A percentile compares a stretch with the other conserved stretches of the same genome.
phyloP scores from a whole-genome alignment of 2,797 vertebrate species.

The Pelodytes ibericus region DNA sequence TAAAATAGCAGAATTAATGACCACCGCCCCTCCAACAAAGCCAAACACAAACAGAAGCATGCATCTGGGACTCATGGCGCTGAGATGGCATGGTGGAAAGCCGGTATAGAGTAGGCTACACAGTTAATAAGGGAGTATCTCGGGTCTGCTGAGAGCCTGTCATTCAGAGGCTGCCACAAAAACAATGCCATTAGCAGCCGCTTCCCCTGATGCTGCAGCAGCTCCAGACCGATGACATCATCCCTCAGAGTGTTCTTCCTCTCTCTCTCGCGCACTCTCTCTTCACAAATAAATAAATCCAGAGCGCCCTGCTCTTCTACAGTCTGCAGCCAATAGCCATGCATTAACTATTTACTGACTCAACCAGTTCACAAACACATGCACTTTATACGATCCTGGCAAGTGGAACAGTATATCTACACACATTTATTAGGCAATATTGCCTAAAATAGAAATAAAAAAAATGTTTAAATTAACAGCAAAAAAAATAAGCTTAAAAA shows the following conservation, averaged over 20 bases:
- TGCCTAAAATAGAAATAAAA: too few relatives aligned
- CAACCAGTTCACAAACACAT: neutral
- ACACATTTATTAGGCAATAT: too few relatives aligned
- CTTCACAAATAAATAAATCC: conserved; percentile 55
- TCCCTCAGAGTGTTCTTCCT: conserved; percentile 53
- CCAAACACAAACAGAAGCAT: conserved; percentile 99
- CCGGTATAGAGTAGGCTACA: conserved; percentile 68
- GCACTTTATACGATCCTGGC: too few relatives aligned
- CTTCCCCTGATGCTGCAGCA: conserved; percentile 73
- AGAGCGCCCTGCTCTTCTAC: conserved; percentile 63
- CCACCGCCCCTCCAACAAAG: conserved; percentile 98
- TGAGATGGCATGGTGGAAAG: conserved; percentile 80
- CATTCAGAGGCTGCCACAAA: conserved; percentile 76
- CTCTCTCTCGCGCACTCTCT: conserved; percentile 65
- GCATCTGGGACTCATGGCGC: conserved; percentile 97
- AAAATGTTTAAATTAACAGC: neutral
- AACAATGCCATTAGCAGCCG: conserved; percentile 81
- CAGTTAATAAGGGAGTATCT: conserved; percentile 68
- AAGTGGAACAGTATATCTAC: too few relatives aligned
- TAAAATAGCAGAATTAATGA: conserved; percentile 97
- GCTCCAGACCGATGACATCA: conserved; percentile 81
- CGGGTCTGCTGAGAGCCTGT: conserved; percentile 71
- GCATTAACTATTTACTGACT: conserved; percentile 59
- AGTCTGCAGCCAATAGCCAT: conserved; percentile 70
- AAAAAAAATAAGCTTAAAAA: too few relatives aligned